Base-by-base conservation (phyloP, 2,113 vertebrate genomes). In the Aegotheles bennettii region DNA sequence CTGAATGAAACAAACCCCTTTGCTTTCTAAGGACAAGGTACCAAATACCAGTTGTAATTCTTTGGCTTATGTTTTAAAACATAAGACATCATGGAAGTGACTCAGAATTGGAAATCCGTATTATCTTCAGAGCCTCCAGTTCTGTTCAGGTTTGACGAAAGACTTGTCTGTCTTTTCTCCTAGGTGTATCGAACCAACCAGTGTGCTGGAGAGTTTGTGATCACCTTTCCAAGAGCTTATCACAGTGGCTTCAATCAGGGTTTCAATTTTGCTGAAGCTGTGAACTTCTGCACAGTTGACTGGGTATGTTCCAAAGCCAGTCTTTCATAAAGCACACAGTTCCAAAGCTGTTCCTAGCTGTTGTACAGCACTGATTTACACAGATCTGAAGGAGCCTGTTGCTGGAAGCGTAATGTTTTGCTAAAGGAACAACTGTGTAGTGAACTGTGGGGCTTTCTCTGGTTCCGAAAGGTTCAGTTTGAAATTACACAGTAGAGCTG, bases 161-260 rank as follows among this genome's bases (percentile, higher is more conserved):
- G 16, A 2, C 36, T 77, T 43, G 7, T 31, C 36, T 93, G 23
- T 87, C 56, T 95, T 15, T 90, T 87, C 87, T 61, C 65, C 7
- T 90, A 99, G 99, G 99, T 99, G 96, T 99, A 99, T 96, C 98
- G 99, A 96, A 99, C 99, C 54, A 99, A 99, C 96, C 99, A 99
- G 89, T 99, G 99, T 93, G 99, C 99, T 35, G 99, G 99, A 18
- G 99, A 99, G 97, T 99, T 99, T 89, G 99, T 99, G 53, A 98
- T 99, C 96, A 99, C 99, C 6, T 99, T 99, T 89, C 99, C 99
- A 9, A 98, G 99, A 97, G 98, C 99, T 80, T 99, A 99, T 93
- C 99, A 99, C 97, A 99, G 99, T 9, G 99, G 99, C 89, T 99
- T 99, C 97, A 99, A 99, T 94, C 99, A 99, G 96, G 99, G 99